Conservation (phyloP, 2,797 vertebrate species). For the Mormyrus proboscirostris region DNA sequence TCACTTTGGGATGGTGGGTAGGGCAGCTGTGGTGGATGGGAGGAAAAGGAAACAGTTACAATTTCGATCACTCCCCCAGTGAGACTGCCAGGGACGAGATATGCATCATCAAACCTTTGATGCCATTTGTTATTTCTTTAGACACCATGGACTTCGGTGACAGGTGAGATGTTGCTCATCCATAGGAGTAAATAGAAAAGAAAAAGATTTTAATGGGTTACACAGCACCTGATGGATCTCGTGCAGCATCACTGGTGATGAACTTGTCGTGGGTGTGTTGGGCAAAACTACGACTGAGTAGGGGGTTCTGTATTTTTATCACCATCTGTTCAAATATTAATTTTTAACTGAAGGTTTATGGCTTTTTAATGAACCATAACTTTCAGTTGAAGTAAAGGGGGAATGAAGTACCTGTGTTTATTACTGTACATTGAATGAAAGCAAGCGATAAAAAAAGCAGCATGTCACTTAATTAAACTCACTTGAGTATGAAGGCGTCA, state of each 20-base stretch:
- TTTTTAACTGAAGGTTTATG: conserved; percentile 45
- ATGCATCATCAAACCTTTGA: neutral
- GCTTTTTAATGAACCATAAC: conserved; percentile 50
- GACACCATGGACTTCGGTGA: neutral
- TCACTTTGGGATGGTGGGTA: neutral
- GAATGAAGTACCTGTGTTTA: conserved; percentile 45
- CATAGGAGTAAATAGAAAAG: neutral
- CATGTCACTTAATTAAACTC: conserved; percentile 15
- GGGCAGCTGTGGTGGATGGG: neutral
- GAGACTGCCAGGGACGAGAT: neutral
- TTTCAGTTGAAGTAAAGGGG: conserved; percentile 51
- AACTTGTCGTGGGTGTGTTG: neutral
- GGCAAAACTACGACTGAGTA: neutral
- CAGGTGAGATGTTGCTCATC: neutral
- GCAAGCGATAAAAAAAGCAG: conserved; percentile 27
- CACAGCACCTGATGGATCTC: neutral
- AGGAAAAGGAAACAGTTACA: neutral
- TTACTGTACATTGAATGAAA: conserved; percentile 44
- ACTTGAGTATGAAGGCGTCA: conserved; percentile 34
- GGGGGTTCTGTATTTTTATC: conserved; percentile 44
- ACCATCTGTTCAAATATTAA: conserved; percentile 48
- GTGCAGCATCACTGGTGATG: neutral
- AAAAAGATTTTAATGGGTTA: neutral
- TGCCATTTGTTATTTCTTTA: neutral
- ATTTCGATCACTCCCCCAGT: neutral